Evolutionary conservation across 2,888 invertebrate species (phyloP).

Genomic region (Xylophagus ater): DNA sequence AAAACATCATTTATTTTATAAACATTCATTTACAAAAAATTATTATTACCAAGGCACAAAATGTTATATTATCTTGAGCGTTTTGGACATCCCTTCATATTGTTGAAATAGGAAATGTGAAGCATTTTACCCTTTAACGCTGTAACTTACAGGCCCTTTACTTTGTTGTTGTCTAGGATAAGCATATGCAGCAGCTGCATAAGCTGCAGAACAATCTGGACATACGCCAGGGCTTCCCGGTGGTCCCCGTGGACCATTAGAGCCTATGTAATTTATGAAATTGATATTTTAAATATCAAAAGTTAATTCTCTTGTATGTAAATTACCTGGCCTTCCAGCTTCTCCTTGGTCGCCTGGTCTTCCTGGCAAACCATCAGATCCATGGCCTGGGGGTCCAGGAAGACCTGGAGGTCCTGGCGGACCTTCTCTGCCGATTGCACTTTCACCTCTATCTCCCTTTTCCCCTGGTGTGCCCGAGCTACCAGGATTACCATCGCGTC

Average conservation of each 20-base stretch:
- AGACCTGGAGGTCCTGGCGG: slow-evolving; percentile 58
- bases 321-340: slow-evolving; percentile 56
- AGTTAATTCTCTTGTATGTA: background rate
- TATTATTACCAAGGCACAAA: no score
- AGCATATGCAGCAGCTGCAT: slow-evolving; percentile 27
- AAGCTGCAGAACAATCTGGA: slow-evolving; percentile 27
- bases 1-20: no score
- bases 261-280: slow-evolving; percentile 39
- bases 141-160: slow-evolving; percentile 25
- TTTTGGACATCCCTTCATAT: no score
- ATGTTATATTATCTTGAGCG: no score
- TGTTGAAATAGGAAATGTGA: no score
- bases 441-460: slow-evolving; percentile 59
- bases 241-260: slow-evolving; percentile 53
- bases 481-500: slow-evolving; percentile 46
- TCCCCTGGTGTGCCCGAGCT: slow-evolving; percentile 49
- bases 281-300: background rate
- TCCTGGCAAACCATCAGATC: slow-evolving; percentile 54
- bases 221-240: slow-evolving; percentile 42
- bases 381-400: slow-evolving; percentile 58
- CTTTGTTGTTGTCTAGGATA: slow-evolving; percentile 26
- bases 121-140: slow-evolving; percentile 23
- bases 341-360: slow-evolving; percentile 65
- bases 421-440: slow-evolving; percentile 65
- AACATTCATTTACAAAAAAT: no score